phyloP scores from a whole-genome alignment of 2,797 vertebrate species.

The Orientallactaga sibirica region DNA sequence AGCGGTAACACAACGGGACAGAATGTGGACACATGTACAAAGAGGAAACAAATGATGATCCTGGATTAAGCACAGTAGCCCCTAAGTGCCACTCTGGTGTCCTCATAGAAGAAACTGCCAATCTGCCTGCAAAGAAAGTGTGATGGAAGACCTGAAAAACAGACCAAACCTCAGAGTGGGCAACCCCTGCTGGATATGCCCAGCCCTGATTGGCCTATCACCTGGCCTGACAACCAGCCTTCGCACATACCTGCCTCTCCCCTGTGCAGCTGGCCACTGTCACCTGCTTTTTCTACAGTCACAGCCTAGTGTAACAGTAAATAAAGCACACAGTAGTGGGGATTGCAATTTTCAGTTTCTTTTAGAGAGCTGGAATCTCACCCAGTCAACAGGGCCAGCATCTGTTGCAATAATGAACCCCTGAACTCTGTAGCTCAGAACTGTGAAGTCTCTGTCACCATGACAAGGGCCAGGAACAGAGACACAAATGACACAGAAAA shows the following conservation, averaged over 20 bases:
- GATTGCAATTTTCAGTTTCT: not conserved
- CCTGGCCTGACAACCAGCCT: not conserved
- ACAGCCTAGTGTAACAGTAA: not conserved
- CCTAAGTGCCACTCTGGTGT: not conserved
- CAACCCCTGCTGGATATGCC: not conserved
- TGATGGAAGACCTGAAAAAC: not conserved
- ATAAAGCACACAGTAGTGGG: not conserved
- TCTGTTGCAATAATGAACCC: too few species aligned
- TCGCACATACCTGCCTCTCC: not conserved
- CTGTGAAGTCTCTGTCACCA: not conserved
- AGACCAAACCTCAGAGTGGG: not conserved
- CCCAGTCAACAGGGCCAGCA: not conserved
- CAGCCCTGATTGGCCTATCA: not conserved
- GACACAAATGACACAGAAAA: not conserved
- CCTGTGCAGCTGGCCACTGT: not conserved
- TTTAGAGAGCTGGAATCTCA: not conserved
- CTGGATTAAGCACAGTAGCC: not conserved
- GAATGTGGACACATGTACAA: not conserved
- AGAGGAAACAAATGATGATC: not conserved
- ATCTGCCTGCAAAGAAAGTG: rapidly evolving
- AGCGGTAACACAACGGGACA: not conserved
- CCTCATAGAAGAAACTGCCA: not conserved
- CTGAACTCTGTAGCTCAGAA: too few species aligned
- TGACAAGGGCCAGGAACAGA: not conserved
- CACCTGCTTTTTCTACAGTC: not conserved